These are phyloP conservation scores for Eucidaris tribuloides DNA, from an alignment of 35 echinoderm and acorn worm genomes.

Conservation along the genomic window DNA sequence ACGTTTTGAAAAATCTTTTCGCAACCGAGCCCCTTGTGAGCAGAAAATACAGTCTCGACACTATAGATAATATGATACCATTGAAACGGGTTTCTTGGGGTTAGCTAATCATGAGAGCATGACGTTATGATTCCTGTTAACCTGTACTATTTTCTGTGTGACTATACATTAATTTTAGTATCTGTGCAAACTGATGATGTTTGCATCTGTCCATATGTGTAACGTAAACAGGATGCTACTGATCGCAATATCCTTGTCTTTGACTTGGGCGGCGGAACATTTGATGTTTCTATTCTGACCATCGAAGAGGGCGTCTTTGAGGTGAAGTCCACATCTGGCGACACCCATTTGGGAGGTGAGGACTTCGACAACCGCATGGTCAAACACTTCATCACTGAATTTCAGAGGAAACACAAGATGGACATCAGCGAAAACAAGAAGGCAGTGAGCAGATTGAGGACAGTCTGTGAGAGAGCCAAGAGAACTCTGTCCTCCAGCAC, in stretches of 20 bases:
- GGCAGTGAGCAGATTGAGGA: constrained; percentile 59
- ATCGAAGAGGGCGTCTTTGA: constrained; percentile 89
- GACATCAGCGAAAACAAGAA: constrained; percentile 58
- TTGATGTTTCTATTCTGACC: constrained; percentile 73
- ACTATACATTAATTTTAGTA: no score
- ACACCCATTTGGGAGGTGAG: constrained; percentile 78
- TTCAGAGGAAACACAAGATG: constrained; percentile 84
- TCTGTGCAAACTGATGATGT: no score
- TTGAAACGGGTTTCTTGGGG: no score
- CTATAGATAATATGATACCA: no score
- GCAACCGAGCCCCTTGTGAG: no score
- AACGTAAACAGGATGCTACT: background rate
- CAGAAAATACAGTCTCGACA: no score
- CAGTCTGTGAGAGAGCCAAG: constrained; percentile 73
- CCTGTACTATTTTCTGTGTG: no score
- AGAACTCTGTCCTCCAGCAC: constrained; percentile 78
- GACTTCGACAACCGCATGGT: constrained; percentile 78
- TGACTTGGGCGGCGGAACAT: constrained; percentile 73
- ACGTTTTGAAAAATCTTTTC: no score
- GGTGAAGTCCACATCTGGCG: constrained; percentile 65
- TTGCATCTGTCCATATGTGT: no score
- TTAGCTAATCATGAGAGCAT: no score
- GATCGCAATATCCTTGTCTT: constrained; percentile 76
- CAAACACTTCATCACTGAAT: constrained; percentile 60
- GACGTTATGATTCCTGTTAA: no score